Base-by-base conservation (phyloP, 2,113 vertebrate species). In the Ahaetulla prasina region DNA sequence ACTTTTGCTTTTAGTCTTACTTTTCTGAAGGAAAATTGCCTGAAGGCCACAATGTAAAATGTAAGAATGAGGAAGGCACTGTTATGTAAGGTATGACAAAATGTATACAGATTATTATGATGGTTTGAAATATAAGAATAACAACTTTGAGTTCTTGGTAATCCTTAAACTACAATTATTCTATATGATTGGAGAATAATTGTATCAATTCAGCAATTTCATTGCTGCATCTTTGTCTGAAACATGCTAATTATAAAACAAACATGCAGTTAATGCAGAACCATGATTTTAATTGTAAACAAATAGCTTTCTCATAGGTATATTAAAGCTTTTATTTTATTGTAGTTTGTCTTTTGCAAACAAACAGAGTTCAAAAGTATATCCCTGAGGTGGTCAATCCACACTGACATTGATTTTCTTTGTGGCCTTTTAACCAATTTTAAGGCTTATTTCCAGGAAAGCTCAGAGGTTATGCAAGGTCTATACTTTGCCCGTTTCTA, bases 101-200 rank as follows among this genome's bases (percentile, higher is more conserved):
- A 68, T 84, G 91, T 95, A 87, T 35, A 35, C 91, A 94, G 88
- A 43, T 50, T 45, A 35, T 50, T 45, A 88, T 0, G 27, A 87
- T 90, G 91, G 60, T 91, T 94, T 93, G 91, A 93, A 95, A 92
- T 92, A 89, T 20, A 91, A 95, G 52, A 89, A 87, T 93, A 93
- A 12, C 85, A 91, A 93, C 84, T 8, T 43, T 68, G 63, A 14
- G 30, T 68, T 68, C 63, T 68, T 68, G 63, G 12, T 68, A 68
- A 68, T 16, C 30, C 30, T 68, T 6, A n/a, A 68, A n/a, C 12
- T 68, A n/a, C 63, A 68, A n/a, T n/a, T 35, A n/a, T 68, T 68
- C 30, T 68, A 68, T 68, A 68, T 68, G 63, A 68, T n/a, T 68
- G 63, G 30, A 68, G 14, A 68, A 68, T 68, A 53, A 6, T 94